These are phyloP conservation scores for Manacus vitellinus DNA, from an alignment of 2,113 vertebrate genomes.

Conservation along the genomic window DNA sequence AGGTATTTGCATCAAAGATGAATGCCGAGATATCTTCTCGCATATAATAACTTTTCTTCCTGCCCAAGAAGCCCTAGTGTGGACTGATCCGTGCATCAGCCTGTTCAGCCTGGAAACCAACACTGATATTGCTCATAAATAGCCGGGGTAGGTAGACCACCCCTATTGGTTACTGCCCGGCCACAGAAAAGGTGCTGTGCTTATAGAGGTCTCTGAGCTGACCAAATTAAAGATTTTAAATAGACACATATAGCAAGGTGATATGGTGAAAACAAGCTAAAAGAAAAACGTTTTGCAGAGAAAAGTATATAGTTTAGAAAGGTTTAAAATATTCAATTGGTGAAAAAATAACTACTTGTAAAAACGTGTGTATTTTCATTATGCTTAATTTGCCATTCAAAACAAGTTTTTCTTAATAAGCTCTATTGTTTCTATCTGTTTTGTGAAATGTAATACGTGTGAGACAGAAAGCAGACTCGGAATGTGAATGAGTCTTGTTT, in stretches of 20 bases:
- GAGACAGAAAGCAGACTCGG: constrained; percentile 80
- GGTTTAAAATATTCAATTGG: constrained; percentile 74
- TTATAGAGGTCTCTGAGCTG: neutral
- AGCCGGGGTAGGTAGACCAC: neutral
- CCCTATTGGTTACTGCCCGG: neutral
- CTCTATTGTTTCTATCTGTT: constrained; percentile 81
- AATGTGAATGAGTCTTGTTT: constrained; percentile 79
- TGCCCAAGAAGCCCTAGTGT: neutral
- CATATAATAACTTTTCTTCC: neutral
- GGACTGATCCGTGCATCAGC: neutral
- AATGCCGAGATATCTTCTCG: neutral
- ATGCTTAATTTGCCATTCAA: constrained; percentile 78
- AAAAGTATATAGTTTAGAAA: constrained; percentile 62
- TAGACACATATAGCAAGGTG: neutral
- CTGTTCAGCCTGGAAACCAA: neutral
- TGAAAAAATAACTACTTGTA: constrained; percentile 66
- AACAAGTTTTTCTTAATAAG: constrained; percentile 83
- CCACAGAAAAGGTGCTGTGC: neutral
- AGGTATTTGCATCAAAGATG: constrained; percentile 25
- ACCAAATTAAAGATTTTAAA: neutral
- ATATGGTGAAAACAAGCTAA: constrained; percentile 38
- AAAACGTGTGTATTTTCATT: constrained; percentile 77
- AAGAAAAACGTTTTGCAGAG: constrained; percentile 60
- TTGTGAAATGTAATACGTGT: constrained; percentile 81
- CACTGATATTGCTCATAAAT: neutral